Evolutionary conservation across 2,797 vertebrate genomes (phyloP).

Genomic region (Characodon lateralis): DNA sequence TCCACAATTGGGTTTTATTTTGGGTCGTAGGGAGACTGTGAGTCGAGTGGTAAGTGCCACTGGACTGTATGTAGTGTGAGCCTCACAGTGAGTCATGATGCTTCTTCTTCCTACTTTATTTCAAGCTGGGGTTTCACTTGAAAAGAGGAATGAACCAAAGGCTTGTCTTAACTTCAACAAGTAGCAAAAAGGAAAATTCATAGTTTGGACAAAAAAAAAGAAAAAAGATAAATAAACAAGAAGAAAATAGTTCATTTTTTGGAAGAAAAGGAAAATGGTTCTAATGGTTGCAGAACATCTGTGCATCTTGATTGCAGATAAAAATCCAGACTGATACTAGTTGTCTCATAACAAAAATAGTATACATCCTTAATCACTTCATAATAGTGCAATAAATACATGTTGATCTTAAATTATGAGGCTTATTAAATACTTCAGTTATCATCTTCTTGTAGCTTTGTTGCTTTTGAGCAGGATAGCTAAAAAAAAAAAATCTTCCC

Average conservation of each 20-base stretch:
- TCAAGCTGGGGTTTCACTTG: conserved; percentile 23
- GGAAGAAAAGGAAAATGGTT: background rate
- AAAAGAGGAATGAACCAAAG: conserved; percentile 9
- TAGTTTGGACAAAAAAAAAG: background rate
- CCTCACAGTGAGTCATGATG: conserved; percentile 21
- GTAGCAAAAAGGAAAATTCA: background rate
- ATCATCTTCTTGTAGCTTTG: background rate
- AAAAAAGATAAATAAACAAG: no score
- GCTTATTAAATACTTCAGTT: background rate
- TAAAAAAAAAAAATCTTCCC: background rate
- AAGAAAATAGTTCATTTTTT: no score
- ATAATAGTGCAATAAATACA: background rate
- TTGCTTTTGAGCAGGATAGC: background rate
- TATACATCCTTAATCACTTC: background rate
- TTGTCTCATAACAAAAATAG: background rate
- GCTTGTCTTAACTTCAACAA: conserved; percentile 15
- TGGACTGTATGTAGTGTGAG: conserved; percentile 4
- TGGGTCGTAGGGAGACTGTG: conserved; percentile 8
- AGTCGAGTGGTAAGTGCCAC: conserved; percentile 44
- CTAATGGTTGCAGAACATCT: background rate
- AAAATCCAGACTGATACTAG: background rate
- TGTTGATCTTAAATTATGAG: background rate
- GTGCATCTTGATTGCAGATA: background rate
- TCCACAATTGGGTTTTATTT: conserved; percentile 11
- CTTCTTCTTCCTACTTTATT: conserved; percentile 20